These are phyloP conservation scores for Pantherophis vulpinus DNA, from an alignment of 2,797 vertebrate species.

Conservation along the genomic window DNA sequence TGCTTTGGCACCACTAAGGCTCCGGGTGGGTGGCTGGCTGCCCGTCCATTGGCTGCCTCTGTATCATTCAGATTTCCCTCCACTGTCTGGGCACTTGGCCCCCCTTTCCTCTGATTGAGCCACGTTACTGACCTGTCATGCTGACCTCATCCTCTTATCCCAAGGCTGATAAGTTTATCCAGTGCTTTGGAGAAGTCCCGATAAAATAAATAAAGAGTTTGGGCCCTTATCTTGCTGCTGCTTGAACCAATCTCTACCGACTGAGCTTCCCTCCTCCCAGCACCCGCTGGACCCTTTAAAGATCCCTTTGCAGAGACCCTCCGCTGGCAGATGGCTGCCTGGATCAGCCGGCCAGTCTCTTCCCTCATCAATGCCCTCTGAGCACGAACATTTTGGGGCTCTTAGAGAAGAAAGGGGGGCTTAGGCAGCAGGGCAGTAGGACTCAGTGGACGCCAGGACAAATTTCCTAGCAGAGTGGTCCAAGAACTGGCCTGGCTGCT, in stretches of 20 bases:
- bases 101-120: background rate
- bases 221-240: background rate
- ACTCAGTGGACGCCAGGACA: background rate
- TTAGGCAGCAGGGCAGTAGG: background rate
- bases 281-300: background rate
- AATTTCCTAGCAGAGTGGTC: background rate
- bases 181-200: background rate
- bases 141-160: background rate
- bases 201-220: background rate
- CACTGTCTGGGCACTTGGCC: background rate
- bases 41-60: background rate
- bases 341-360: background rate
- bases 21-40: too few species aligned
- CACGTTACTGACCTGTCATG: background rate
- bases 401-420: background rate
- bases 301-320: background rate
- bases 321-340: background rate
- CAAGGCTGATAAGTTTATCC: background rate
- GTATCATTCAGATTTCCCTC: too few species aligned
- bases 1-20: background rate
- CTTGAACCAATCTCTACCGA: background rate
- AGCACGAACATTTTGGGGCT: background rate
- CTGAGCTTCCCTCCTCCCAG: background rate
- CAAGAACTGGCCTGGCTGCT: background rate
- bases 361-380: background rate